Conservation (phyloP, 2,888 invertebrate genomes). For the Emmelina monodactyla region DNA sequence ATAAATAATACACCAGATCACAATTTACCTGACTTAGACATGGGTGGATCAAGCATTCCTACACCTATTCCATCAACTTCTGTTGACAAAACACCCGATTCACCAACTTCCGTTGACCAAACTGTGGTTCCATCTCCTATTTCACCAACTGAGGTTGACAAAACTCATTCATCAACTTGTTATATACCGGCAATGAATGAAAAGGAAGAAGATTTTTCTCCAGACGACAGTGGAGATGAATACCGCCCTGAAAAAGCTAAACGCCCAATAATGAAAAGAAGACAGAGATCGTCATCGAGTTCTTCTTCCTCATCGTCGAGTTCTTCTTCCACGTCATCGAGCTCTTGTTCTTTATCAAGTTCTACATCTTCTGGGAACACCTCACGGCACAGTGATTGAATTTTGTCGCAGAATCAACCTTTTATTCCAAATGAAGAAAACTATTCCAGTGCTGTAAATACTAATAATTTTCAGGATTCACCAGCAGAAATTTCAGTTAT, state of each 20-base stretch:
- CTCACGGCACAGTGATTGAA: neutral
- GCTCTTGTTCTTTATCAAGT: neutral
- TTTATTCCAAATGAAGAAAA: neutral
- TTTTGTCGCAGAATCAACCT: neutral
- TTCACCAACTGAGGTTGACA: neutral
- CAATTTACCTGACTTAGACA: neutral
- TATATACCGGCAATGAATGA: neutral
- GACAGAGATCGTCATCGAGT: neutral
- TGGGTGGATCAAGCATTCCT: neutral
- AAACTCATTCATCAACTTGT: neutral
- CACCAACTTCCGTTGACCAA: neutral
- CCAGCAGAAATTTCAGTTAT: conserved; percentile 3
- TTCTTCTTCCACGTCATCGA: neutral
- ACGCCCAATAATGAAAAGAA: neutral
- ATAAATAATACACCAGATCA: neutral
- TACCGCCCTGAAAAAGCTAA: conserved; percentile 1
- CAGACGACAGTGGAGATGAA: conserved; percentile 6
- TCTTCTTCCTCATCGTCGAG: neutral
- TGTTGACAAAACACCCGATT: neutral
- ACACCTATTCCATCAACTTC: neutral
- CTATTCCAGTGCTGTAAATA: neutral
- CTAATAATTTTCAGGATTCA: conserved; percentile 2
- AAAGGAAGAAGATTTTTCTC: conserved; percentile 5
- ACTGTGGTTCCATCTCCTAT: neutral
- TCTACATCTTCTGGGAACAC: neutral